A percentile compares a stretch with the other conserved stretches of the same genome.
Conservation (phyloP, 2,797 vertebrate species). For the Bovichtus variegatus region DNA sequence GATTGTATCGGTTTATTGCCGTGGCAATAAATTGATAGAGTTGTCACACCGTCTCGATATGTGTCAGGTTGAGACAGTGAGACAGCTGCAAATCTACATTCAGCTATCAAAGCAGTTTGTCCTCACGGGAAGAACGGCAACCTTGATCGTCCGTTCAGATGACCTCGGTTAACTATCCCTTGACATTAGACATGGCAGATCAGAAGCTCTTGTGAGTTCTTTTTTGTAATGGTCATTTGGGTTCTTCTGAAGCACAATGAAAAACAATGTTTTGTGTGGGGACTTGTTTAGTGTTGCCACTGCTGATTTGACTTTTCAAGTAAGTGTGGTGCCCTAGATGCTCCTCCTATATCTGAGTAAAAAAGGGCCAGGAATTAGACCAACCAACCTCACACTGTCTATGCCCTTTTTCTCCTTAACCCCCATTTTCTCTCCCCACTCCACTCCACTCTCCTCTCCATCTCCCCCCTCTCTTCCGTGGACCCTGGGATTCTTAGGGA, state of each 20-base stretch:
- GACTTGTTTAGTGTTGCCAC: background rate
- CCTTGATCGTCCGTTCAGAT: no score
- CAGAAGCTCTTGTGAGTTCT: no score
- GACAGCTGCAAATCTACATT: background rate
- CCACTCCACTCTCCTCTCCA: slow-evolving; percentile 3
- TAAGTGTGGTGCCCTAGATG: background rate
- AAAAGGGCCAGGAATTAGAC: background rate
- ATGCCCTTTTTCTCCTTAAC: slow-evolving; percentile 1
- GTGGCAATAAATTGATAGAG: background rate
- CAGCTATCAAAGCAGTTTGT: background rate
- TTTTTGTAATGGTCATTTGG: background rate
- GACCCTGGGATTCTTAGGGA: slow-evolving; percentile 47
- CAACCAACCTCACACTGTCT: background rate
- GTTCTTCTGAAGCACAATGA: background rate
- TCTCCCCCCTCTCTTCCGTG: slow-evolving; percentile 33
- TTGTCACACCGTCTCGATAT: background rate
- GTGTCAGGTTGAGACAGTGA: background rate
- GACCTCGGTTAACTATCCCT: no score
- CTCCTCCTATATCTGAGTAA: background rate
- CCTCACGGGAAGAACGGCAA: background rate
- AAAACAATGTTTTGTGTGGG: background rate
- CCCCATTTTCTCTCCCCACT: slow-evolving; percentile 30
- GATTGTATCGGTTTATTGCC: background rate
- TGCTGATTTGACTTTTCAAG: background rate
- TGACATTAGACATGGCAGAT: no score